Evolutionary conservation across 2,888 invertebrate species (phyloP), one percentile per base, ranked within the genome.

Genomic region (Drosophila barbarae): DNA sequence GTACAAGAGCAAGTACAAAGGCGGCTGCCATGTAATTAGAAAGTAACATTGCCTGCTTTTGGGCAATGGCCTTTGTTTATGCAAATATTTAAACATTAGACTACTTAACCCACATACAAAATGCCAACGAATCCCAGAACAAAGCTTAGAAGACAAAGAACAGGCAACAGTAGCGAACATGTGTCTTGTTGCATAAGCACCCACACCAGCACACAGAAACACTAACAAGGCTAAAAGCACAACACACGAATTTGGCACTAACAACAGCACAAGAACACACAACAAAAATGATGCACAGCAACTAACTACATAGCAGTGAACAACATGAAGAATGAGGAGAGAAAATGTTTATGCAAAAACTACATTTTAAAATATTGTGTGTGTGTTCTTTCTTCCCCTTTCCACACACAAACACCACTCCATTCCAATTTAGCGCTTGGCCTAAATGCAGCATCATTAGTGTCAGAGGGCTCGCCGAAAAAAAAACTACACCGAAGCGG

Each of bases 371-470:
- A 84, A 78, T 42, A 64, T 35, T 53, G 63, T 73, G 77, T 73
- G 77, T 75, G 74, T 78, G 68, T 73, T 64, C 39, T 69, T 69
- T 69, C 71, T 63, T 39, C 38, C 69, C 68, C 71, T 66, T 71
- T 67, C 67, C 3, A 9, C 28, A 46, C 52, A 32, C 42, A 68
- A 26, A 30, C 49, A 34, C 26, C 63, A 65, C 66, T 63, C 54
- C 44, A 52, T 72, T 63, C 61, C 68, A 77, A 77, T 80, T 74
- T 80, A 85, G 80, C 81, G 81, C 85, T 71, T 84, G 78, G 68
- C 85, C 84, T 85, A 81, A 81, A 77, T 72, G 73, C 72, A 65
- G 73, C 79, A 85, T 84, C 85, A 80, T 80, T 80, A 80, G 85
- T 73, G 82, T 60, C 77, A 70, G 73, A 66, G 46, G 46, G 21